These are phyloP conservation scores for Chromobotia macracanthus DNA, from an alignment of 2,797 vertebrate genomes.

Conservation along the genomic window DNA sequence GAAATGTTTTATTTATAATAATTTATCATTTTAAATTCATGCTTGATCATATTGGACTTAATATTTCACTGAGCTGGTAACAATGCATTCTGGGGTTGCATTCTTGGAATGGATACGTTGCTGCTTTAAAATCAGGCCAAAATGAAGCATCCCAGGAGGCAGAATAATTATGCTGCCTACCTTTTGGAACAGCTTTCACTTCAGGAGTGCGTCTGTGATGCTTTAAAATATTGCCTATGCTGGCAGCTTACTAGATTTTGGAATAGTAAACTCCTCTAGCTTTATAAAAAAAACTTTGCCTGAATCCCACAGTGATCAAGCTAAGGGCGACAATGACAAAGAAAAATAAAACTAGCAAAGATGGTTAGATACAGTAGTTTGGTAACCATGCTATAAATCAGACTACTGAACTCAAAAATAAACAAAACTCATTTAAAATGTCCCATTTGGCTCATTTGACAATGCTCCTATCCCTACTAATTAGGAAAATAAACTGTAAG, in stretches of 20 bases:
- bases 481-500: not conserved
- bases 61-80: no score
- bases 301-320: not conserved
- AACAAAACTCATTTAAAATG: not conserved
- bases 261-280: not conserved
- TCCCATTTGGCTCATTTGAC: not conserved
- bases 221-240: not conserved
- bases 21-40: no score
- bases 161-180: constrained; percentile 21
- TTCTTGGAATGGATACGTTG: not conserved
- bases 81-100: not conserved
- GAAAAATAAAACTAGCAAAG: not conserved
- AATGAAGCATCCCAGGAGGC: constrained; percentile 20
- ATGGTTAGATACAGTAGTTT: not conserved
- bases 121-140: not conserved
- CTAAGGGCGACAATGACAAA: not conserved
- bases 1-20: no score
- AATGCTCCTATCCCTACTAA: constrained; percentile 3
- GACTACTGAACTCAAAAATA: not conserved
- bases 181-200: constrained; percentile 6
- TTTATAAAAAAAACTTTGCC: not conserved
- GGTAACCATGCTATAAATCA: constrained; percentile 15
- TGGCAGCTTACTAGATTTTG: constrained; percentile 7
- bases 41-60: no score
- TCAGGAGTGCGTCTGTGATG: not conserved